phyloP scores from a whole-genome alignment of 2,797 vertebrate genomes.

The Coregonus ussuriensis region DNA sequence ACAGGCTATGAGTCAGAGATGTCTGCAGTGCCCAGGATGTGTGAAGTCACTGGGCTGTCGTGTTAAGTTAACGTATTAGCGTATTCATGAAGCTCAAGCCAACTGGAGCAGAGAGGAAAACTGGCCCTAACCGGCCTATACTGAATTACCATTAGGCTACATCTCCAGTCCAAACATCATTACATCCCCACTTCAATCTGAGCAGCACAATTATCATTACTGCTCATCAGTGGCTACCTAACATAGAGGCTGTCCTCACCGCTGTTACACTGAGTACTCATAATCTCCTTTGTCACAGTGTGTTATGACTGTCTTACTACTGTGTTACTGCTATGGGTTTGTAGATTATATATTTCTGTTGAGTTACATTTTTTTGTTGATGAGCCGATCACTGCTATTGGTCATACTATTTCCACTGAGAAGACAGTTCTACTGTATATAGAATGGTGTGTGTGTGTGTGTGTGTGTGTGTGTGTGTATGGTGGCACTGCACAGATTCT shows the following conservation, averaged over 20 bases:
- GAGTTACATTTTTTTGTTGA: too few species aligned
- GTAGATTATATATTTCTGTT: too few species aligned
- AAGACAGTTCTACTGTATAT: not conserved
- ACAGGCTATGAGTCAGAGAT: slow-evolving; percentile 62
- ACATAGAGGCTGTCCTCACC: slow-evolving; percentile 37
- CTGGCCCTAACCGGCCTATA: slow-evolving; percentile 61
- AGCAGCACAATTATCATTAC: slow-evolving; percentile 40
- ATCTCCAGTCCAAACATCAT: slow-evolving; percentile 30
- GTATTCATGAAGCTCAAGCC: slow-evolving; percentile 70
- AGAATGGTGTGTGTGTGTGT: slow-evolving; percentile 22
- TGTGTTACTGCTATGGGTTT: not conserved
- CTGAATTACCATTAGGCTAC: slow-evolving; percentile 70
- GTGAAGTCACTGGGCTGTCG: slow-evolving; percentile 80
- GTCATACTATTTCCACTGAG: not conserved
- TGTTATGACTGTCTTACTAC: not conserved
- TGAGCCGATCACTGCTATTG: not conserved
- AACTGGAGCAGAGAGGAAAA: slow-evolving; percentile 62
- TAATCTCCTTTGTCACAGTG: slow-evolving; percentile 35
- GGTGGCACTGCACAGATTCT: slow-evolving; percentile 62
- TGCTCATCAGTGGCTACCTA: slow-evolving; percentile 41
- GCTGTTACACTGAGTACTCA: slow-evolving; percentile 27
- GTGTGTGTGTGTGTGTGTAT: slow-evolving; percentile 12
- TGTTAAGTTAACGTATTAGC: slow-evolving; percentile 70
- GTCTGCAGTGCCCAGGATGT: slow-evolving; percentile 61
- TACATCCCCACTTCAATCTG: slow-evolving; percentile 41